Percentiles rank a stretch among this genome's conserved stretches.
These are phyloP conservation scores for Agonum fuliginosum DNA, from an alignment of 2,888 invertebrate species.

Conservation along the genomic window DNA sequence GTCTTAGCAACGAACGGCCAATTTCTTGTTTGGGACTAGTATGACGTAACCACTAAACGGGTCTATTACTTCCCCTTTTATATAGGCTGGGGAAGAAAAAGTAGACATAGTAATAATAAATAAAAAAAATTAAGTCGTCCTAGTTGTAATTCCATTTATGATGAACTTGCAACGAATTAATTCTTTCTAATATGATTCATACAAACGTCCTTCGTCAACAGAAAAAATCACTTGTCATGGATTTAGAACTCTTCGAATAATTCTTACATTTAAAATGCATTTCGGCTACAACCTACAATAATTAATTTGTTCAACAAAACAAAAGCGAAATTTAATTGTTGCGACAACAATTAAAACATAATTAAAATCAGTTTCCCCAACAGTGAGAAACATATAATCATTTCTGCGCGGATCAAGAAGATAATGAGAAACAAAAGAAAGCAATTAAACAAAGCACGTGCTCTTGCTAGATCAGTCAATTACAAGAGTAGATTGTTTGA, in stretches of 20 bases:
- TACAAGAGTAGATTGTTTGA: background rate
- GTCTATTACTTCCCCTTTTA: no score
- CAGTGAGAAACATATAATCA: conserved; percentile 36
- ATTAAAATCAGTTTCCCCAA: conserved; percentile 15
- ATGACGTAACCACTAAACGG: no score
- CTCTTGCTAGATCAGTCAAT: conserved; percentile 31
- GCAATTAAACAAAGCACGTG: conserved; percentile 55
- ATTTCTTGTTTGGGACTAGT: no score
- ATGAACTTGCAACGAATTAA: background rate
- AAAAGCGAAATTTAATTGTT: conserved; percentile 38
- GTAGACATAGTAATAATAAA: no score
- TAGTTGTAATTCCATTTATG: conserved; percentile 26
- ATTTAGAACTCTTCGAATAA: background rate
- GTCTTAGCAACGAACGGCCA: no score
- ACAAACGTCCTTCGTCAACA: conserved; percentile 2
- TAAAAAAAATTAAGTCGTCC: no score
- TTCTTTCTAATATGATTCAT: conserved; percentile 13
- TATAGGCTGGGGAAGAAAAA: no score
- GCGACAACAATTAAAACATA: conserved; percentile 21
- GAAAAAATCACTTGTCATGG: background rate
- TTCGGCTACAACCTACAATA: background rate
- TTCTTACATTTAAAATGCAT: background rate
- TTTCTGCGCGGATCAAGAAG: conserved; percentile 15
- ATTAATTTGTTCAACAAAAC: conserved; percentile 21
- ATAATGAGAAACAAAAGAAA: conserved; percentile 44